These are phyloP conservation scores for Gallinago jamesoni DNA, from an alignment of 2,113 vertebrate genomes.

Conservation along the genomic window DNA sequence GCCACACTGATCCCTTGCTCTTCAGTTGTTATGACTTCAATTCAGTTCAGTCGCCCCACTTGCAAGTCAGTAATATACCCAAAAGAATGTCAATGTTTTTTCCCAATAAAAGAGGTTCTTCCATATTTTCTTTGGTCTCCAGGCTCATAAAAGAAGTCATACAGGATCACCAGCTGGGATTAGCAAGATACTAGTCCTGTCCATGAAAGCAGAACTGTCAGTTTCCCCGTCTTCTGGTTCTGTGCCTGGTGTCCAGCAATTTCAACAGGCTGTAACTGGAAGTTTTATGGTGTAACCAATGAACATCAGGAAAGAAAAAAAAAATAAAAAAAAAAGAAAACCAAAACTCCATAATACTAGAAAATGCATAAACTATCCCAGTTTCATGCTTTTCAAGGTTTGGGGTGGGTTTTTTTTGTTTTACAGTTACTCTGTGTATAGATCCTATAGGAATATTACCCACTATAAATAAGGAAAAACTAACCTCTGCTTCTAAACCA, in stretches of 20 bases:
- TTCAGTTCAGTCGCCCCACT: background rate
- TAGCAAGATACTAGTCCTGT: background rate
- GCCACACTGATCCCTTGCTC: background rate
- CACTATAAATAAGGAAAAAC: background rate
- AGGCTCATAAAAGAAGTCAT: background rate
- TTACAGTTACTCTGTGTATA: background rate
- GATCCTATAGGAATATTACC: background rate
- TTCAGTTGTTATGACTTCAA: background rate
- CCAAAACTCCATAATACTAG: rapidly evolving
- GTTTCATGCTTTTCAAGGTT: background rate
- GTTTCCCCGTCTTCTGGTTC: background rate
- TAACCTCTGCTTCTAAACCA: background rate
- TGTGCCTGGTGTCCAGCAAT: background rate
- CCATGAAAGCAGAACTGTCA: background rate
- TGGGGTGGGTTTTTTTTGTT: background rate
- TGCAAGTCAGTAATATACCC: background rate
- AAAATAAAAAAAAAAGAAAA: background rate
- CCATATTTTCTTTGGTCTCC: background rate
- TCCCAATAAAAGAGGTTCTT: background rate
- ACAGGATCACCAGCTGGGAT: background rate
- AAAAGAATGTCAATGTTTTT: background rate
- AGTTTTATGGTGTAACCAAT: background rate
- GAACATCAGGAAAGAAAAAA: background rate
- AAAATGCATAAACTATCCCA: background rate
- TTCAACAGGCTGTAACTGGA: background rate